Evolutionary conservation across 2,113 vertebrate species (phyloP), one percentile per base, ranked within the genome.

Genomic region (Corythoichthys haematopterus): DNA sequence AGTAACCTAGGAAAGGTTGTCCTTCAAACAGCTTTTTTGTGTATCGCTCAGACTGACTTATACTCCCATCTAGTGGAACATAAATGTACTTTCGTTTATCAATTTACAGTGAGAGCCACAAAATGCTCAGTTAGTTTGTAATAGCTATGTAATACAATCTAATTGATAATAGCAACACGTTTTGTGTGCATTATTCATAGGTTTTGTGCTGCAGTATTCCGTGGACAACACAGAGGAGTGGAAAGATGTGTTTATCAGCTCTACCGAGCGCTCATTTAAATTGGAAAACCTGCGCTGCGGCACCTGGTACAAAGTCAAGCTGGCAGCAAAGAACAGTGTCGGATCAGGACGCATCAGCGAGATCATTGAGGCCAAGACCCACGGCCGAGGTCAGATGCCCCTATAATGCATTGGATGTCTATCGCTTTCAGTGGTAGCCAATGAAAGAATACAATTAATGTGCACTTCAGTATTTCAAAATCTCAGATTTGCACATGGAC

Each of bases 241-340:
- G 97, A 94, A 94, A 80, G 97, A 98, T 0, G 95, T 98, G 63
- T 96, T 98, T 83, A 97, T 99, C 87, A 96, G 94, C 87, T 97
- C 97, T 6, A 91, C 89, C 0, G 96, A 99, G 85, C 94, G 95
- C 36, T 95, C 96, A 74, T 98, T 96, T 85, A 95, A 95, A 88
- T 81, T 99, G 86, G 97, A 98, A 80, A 96, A 94, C 89, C 92
- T 99, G 80, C 94, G 95, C 79, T 98, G 97, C 0, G 97, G 97
- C 76, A 98, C 97, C 0, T 99, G 97, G 97, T 99, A 99, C 89
- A 99, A 99, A 91, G 95, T 98, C 79, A 99, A 98, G 88, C 88
- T 98, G 85, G 97, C 97, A 0, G 97, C 97, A 75, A 98, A 98
- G 90, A 99, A 99, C 92, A 98, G 96, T 0, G 97, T 99, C 0